A percentile compares a stretch with the other conserved stretches of the same genome.
These are phyloP conservation scores for Isoperla grammatica DNA, from an alignment of 2,888 invertebrate genomes.

Conservation along the genomic window DNA sequence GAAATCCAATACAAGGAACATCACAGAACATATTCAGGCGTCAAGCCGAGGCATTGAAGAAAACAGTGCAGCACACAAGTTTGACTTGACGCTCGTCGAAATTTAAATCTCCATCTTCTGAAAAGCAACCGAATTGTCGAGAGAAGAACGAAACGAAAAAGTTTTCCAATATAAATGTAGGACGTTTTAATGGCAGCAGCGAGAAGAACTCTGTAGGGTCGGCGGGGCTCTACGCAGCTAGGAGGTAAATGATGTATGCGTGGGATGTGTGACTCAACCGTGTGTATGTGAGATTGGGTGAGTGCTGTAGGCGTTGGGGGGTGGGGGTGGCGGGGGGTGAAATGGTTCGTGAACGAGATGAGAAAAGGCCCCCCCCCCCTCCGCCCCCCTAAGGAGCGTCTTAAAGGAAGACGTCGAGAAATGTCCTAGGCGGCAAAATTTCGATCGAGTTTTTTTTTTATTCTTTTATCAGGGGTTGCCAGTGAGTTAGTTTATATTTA, in stretches of 20 bases:
- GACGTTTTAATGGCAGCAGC: neutral
- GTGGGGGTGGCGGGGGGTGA: slow-evolving; percentile 2
- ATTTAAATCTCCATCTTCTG: neutral
- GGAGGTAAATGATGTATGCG: neutral
- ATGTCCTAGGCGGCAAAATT: slow-evolving; percentile 6
- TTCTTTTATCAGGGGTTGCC: neutral
- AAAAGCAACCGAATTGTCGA: neutral
- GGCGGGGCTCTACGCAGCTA: too few relatives aligned
- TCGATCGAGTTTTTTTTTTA: neutral
- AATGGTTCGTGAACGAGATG: slow-evolving; percentile 11
- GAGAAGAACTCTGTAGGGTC: neutral
- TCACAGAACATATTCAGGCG: too few relatives aligned
- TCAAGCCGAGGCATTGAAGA: too few relatives aligned
- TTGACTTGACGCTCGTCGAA: neutral
- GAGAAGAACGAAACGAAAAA: neutral
- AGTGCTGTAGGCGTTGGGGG: neutral
- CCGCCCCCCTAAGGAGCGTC: neutral
- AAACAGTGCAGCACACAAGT: too few relatives aligned
- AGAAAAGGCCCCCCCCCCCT: slow-evolving; percentile 6
- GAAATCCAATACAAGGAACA: too few relatives aligned
- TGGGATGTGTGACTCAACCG: neutral
- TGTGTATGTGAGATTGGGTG: slow-evolving; percentile 9
- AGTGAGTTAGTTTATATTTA: neutral
- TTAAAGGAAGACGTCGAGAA: slow-evolving; percentile 8
- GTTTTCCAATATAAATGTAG: neutral